Evolutionary conservation across 1,140 invertebrate genomes (phyloP).

Genomic region (Argopecten irradians): DNA sequence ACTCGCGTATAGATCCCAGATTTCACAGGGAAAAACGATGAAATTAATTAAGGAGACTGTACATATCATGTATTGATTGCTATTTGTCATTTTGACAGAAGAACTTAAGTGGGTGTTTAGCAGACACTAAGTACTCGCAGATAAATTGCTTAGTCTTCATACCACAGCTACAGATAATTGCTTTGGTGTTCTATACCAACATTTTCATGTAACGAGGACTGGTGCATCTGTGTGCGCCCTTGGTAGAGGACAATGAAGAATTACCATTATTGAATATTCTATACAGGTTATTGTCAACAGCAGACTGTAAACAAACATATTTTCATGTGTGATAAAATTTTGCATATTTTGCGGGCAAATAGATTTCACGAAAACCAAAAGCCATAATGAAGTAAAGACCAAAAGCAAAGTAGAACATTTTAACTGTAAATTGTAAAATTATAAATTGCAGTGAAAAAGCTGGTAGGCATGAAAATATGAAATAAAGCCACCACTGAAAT

Average conservation of each 20-base stretch:
- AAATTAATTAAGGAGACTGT: conserved; percentile 10
- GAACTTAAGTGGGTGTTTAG: conserved; percentile 7
- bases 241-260: conserved; percentile 5
- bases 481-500: no score
- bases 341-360: no score
- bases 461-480: no score
- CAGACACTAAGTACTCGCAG: neutral
- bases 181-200: conserved; percentile 5
- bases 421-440: no score
- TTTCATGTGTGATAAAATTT: no score
- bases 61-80: neutral
- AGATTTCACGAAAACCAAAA: no score
- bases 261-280: no score
- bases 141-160: conserved; percentile 18
- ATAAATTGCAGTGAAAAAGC: no score
- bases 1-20: neutral
- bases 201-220: neutral
- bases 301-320: no score
- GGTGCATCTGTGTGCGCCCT: neutral
- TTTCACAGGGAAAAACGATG: neutral
- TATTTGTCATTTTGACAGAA: conserved; percentile 22
- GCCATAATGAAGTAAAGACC: no score
- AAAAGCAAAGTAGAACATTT: no score
- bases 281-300: no score
- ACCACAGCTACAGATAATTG: conserved; percentile 1